Evolutionary conservation across 2,797 vertebrate genomes (phyloP).

Genomic region (Enoplosus armatus): DNA sequence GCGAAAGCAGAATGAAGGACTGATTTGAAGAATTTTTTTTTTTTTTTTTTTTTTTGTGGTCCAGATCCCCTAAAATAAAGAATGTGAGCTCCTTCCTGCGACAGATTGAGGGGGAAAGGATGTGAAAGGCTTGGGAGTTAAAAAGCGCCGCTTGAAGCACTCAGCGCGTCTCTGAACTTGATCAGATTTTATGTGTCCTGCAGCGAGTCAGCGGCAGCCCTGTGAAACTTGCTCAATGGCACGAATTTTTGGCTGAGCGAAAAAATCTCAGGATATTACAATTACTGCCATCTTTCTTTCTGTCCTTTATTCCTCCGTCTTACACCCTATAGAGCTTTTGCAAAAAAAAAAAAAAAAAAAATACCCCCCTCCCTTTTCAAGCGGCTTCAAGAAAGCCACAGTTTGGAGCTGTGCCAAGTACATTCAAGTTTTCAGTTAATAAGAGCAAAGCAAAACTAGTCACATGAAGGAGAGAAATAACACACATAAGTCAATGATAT

Average conservation of each 20-base stretch:
- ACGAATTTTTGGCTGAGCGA: constrained; percentile 84
- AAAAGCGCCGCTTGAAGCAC: constrained; percentile 95
- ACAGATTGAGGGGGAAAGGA: constrained; percentile 86
- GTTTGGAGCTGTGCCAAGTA: constrained; percentile 78
- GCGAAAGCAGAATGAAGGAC: constrained; percentile 80
- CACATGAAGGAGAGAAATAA: constrained; percentile 46
- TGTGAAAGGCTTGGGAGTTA: constrained; percentile 91
- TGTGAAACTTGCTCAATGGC: constrained; percentile 90
- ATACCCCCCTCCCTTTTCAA: constrained; percentile 66
- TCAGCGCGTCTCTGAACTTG: constrained; percentile 96
- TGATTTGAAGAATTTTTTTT: constrained; percentile 83
- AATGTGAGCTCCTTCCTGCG: constrained; percentile 89
- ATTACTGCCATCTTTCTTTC: constrained; percentile 90
- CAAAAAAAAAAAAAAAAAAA: constrained; percentile 64
- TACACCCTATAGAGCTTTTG: constrained; percentile 87
- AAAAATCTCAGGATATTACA: constrained; percentile 88
- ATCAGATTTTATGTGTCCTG: constrained; percentile 97
- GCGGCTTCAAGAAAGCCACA: constrained; percentile 75
- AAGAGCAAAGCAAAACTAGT: constrained; percentile 62
- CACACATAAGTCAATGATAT: constrained; percentile 20
- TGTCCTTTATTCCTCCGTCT: constrained; percentile 86
- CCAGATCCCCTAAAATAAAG: constrained; percentile 89
- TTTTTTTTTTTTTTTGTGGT: constrained; percentile 53
- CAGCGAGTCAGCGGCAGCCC: constrained; percentile 91
- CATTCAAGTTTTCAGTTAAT: constrained; percentile 73